These are phyloP conservation scores for Tubulanus polymorphus DNA, from an alignment of 2,888 invertebrate genomes.

Conservation along the genomic window DNA sequence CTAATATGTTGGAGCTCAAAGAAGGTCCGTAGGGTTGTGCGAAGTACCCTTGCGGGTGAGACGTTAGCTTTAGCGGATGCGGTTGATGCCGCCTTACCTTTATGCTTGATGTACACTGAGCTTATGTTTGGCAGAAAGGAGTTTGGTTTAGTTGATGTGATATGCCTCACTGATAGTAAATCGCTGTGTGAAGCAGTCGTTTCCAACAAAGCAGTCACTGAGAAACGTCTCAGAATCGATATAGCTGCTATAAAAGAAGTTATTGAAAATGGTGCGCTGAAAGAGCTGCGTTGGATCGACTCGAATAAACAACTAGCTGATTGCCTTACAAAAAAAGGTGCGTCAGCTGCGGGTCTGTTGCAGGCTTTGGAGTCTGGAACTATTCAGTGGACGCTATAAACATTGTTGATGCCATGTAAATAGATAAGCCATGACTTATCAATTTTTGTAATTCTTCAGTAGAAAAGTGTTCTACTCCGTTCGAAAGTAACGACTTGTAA, in stretches of 20 bases:
- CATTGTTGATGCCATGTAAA: no score
- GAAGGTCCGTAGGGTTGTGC: background rate
- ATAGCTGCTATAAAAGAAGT: background rate
- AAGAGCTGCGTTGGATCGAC: background rate
- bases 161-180: no score
- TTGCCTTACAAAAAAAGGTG: background rate
- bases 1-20: background rate
- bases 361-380: no score
- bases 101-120: background rate
- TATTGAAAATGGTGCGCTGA: background rate
- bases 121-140: background rate
- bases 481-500: no score
- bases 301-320: background rate
- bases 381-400: no score
- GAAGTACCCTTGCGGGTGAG: background rate
- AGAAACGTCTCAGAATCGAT: background rate
- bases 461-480: no score
- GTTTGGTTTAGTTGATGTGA: background rate
- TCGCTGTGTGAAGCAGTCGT: background rate
- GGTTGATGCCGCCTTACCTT: background rate
- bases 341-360: background rate
- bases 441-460: no score
- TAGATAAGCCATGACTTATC: no score
- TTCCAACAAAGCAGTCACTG: background rate
- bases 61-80: background rate